A percentile compares a stretch with the other conserved stretches of the same genome.
Conservation (phyloP, 1,140 invertebrate species). For the Atta colombica region DNA sequence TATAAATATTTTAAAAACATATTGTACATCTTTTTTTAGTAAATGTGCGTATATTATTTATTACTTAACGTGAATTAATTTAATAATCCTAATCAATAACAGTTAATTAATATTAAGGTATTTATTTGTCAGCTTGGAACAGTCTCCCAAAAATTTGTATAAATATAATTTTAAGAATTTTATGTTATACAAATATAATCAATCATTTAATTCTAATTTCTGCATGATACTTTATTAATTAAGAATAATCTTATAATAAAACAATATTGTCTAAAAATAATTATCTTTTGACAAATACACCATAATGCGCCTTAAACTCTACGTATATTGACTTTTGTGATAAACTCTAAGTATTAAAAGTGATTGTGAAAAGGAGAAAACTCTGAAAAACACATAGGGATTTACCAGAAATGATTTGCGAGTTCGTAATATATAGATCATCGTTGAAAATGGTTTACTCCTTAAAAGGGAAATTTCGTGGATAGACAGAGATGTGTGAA, state of each 20-base stretch:
- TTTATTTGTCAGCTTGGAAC: neutral
- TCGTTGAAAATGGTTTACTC: constrained; percentile 71
- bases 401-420: neutral
- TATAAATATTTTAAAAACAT: neutral
- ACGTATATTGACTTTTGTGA: constrained; percentile 32
- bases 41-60: neutral
- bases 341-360: constrained; percentile 21
- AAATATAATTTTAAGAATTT: neutral
- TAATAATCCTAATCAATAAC: neutral
- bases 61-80: neutral
- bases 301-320: constrained; percentile 3
- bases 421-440: neutral
- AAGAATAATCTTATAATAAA: neutral
- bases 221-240: constrained; percentile 7
- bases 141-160: neutral
- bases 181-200: neutral
- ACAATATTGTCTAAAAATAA: neutral
- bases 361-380: constrained; percentile 9
- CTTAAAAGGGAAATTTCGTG: constrained; percentile 84
- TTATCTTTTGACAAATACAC: neutral
- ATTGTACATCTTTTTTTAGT: constrained; percentile 2
- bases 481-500: constrained; percentile 87
- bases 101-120: neutral
- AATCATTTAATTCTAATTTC: neutral
- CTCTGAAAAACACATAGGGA: neutral